A percentile compares a stretch with the other conserved stretches of the same genome.
phyloP scores from a whole-genome alignment of 2,797 vertebrate genomes.

The Rhynchonycteris naso region DNA sequence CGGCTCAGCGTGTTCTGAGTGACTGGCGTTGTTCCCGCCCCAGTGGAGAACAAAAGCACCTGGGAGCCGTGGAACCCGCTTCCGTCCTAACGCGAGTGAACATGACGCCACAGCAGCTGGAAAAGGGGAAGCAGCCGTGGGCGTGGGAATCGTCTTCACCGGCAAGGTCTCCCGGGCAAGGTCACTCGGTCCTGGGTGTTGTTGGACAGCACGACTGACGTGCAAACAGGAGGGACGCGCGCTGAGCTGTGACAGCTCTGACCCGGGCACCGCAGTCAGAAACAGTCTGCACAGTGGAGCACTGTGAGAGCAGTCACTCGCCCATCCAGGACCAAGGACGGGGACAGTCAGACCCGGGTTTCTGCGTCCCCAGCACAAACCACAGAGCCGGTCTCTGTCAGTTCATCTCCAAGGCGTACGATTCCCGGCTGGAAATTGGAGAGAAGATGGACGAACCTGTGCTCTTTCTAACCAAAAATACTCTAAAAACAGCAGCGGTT shows the following conservation, averaged over 20 bases:
- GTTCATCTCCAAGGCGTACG: fast-evolving
- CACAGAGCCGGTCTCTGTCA: fast-evolving
- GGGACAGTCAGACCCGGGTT: too few relatives aligned
- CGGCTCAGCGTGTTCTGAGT: not conserved
- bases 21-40: not conserved
- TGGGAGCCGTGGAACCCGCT: not conserved
- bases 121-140: not conserved
- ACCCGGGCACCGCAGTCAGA: too few relatives aligned
- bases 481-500: too few relatives aligned
- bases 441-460: fast-evolving
- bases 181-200: too few relatives aligned
- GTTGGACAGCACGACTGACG: fast-evolving
- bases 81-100: not conserved
- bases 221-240: fast-evolving
- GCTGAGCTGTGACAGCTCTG: fast-evolving
- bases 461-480: not conserved
- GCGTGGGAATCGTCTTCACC: fast-evolving
- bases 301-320: not conserved
- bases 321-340: not conserved
- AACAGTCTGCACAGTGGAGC: fast-evolving
- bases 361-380: not conserved
- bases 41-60: not conserved
- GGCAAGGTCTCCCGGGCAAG: not conserved
- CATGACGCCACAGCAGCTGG: fast-evolving
- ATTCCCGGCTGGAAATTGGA: not conserved